Conservation (phyloP, 2,888 invertebrate species). For the Portevinia maculata region DNA sequence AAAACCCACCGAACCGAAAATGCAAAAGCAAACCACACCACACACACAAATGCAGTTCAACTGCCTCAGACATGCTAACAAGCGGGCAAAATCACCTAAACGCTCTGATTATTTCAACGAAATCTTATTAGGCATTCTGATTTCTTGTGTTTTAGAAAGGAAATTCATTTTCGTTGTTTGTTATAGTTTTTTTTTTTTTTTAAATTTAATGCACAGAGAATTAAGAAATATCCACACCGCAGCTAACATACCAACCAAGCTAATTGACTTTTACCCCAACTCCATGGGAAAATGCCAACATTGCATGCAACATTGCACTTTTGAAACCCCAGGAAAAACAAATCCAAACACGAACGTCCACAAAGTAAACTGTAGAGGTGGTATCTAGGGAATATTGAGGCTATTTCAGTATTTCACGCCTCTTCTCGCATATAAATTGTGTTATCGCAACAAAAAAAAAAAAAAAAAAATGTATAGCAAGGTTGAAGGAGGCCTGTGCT, state of each 20-base stretch:
- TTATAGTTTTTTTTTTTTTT: conserved; percentile 53
- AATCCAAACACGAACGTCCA: conserved; percentile 36
- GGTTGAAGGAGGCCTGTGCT: conserved; percentile 57
- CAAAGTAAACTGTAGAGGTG: not conserved
- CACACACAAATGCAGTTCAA: conserved; percentile 13
- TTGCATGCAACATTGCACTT: conserved; percentile 72
- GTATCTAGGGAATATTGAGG: conserved; percentile 45
- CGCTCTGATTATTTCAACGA: conserved; percentile 70
- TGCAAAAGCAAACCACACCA: conserved; percentile 22
- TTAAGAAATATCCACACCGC: conserved; percentile 50
- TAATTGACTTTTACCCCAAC: conserved; percentile 72
- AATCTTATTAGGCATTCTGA: conserved; percentile 45
- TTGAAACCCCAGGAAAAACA: conserved; percentile 50
- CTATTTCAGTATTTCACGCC: conserved; percentile 65
- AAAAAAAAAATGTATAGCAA: conserved; percentile 52
- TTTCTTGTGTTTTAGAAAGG: conserved; percentile 61
- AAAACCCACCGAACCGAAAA: conserved; percentile 25
- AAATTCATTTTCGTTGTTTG: conserved; percentile 60
- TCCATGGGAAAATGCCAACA: conserved; percentile 58
- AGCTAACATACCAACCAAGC: conserved; percentile 50
- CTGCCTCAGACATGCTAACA: conserved; percentile 8
- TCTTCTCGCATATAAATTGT: conserved; percentile 51
- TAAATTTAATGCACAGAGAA: conserved; percentile 54
- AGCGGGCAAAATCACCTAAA: conserved; percentile 52
- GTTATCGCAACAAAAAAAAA: conserved; percentile 49